Evolutionary conservation across 2,113 vertebrate species (phyloP).

Genomic region (Bujurquina vittata): DNA sequence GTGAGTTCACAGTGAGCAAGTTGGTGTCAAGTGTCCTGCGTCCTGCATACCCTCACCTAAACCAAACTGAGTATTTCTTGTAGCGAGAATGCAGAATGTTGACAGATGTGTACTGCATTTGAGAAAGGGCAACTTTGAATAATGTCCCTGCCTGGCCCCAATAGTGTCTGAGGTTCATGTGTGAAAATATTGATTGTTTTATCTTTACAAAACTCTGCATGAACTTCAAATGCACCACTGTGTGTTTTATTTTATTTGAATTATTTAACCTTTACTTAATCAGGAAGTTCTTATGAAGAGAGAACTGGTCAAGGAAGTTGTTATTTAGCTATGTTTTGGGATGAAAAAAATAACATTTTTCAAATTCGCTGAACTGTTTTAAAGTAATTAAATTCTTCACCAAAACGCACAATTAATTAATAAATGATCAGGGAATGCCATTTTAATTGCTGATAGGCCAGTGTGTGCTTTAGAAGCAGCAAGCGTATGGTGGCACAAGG

Average conservation of each 20-base stretch:
- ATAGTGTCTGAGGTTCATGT: background rate
- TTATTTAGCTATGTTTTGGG: background rate
- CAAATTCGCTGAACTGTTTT: background rate
- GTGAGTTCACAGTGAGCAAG: background rate
- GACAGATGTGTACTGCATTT: background rate
- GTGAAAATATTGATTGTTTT: background rate
- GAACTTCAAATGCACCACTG: background rate
- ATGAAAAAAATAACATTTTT: background rate
- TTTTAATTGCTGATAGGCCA: background rate
- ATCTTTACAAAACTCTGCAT: background rate
- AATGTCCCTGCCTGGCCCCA: background rate
- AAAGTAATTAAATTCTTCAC: background rate
- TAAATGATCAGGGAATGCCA: background rate
- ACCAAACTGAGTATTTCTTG: background rate
- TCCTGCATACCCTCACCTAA: slow-evolving; percentile 6
- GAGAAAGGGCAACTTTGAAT: background rate
- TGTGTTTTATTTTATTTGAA: background rate
- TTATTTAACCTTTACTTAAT: background rate
- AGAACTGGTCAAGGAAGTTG: background rate
- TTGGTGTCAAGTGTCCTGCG: slow-evolving; percentile 12
- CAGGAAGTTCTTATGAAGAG: background rate
- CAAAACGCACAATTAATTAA: background rate
- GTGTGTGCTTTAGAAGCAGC: background rate
- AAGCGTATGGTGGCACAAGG: slow-evolving; percentile 30
- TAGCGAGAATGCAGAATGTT: background rate